Conservation (phyloP, 1,140 invertebrate species). For the Drosophila nasuta region DNA sequence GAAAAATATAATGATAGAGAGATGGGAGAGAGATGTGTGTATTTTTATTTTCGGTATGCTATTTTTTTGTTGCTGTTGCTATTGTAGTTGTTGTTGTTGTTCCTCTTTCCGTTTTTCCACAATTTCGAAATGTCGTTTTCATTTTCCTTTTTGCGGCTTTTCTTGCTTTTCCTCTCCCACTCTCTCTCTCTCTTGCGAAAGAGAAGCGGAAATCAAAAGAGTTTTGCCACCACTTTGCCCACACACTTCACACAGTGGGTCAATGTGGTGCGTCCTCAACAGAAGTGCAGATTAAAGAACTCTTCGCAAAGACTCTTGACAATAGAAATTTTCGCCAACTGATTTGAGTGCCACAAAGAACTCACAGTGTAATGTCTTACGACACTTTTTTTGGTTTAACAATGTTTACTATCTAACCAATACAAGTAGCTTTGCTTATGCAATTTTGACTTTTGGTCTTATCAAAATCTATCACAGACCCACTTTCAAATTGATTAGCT, state of each 20-base stretch:
- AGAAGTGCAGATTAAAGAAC: neutral
- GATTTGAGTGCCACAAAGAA: neutral
- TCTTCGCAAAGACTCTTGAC: neutral
- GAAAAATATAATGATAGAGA: neutral
- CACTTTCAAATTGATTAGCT: conserved; percentile 2
- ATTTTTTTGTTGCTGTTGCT: conserved; percentile 40
- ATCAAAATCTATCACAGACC: neutral
- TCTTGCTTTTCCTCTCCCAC: conserved; percentile 4
- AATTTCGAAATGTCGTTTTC: conserved; percentile 46
- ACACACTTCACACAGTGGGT: conserved; percentile 10
- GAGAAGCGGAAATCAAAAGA: conserved; percentile 25
- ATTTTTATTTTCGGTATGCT: conserved; percentile 76
- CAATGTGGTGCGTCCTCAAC: neutral
- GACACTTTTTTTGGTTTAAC: conserved; percentile 1
- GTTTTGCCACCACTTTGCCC: neutral
- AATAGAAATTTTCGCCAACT: neutral
- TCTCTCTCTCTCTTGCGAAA: conserved; percentile 3
- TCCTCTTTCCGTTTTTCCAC: conserved; percentile 41
- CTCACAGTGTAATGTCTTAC: neutral
- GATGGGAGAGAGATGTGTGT: conserved; percentile 18
- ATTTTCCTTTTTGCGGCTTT: conserved; percentile 37
- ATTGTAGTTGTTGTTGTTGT: conserved; percentile 21
- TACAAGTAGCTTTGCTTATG: neutral
- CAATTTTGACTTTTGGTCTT: conserved; percentile 9
- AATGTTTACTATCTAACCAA: conserved; percentile 23